Percentiles rank a stretch among this genome's conserved stretches.
Conservation (phyloP, 1,140 invertebrate genomes). For the Bemisia tabaci region DNA sequence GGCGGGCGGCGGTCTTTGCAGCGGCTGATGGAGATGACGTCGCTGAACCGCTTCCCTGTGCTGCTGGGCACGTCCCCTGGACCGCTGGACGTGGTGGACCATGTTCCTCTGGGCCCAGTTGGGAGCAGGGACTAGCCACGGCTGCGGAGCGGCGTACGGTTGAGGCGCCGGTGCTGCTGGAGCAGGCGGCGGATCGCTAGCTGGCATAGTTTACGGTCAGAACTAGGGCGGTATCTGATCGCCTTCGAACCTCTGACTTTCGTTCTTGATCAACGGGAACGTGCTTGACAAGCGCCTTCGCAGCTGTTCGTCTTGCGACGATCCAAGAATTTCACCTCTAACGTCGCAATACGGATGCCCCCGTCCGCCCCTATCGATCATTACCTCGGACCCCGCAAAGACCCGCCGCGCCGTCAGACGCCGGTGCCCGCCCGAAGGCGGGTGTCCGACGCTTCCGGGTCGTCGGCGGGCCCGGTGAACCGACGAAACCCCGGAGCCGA, state of each 20-base stretch:
- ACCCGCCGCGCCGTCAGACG: no score
- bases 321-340: constrained; percentile 70
- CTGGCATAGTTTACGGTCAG: constrained; percentile 74
- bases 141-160: no score
- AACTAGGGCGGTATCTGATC: no score
- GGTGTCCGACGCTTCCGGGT: constrained; percentile 32
- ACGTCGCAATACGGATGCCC: constrained; percentile 58
- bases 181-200: constrained; percentile 54
- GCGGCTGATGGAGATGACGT: no score
- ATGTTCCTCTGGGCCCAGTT: no score
- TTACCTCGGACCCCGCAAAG: constrained; percentile 57
- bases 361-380: constrained; percentile 63
- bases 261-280: constrained; percentile 74
- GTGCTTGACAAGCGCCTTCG: constrained; percentile 72
- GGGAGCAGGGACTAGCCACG: no score
- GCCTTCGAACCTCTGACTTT: constrained; percentile 70
- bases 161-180: no score
- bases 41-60: no score
- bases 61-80: no score
- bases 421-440: not conserved
- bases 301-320: constrained; percentile 55
- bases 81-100: no score
- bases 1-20: no score
- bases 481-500: constrained; percentile 47
- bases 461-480: constrained; percentile 33